Base-by-base conservation (phyloP, 2,113 vertebrate genomes). In the Carlito syrichta region DNA sequence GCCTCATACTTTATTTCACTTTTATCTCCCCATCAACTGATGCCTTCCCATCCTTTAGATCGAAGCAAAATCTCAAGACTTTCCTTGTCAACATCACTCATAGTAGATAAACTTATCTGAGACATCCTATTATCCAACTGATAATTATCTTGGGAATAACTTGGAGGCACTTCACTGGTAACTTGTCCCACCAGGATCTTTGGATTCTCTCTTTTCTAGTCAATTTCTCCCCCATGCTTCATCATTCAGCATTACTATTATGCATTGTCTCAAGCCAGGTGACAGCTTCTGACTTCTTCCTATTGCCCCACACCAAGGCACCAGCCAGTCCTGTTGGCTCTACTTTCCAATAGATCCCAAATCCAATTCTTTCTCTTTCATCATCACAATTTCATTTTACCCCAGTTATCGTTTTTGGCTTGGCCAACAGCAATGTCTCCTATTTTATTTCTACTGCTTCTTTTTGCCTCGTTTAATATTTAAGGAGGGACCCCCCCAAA, bases 261-360 rank as follows among this genome's bases (percentile, higher is more conserved):
- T 25, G 38, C 17, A 91, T 12, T 4, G 2, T 73, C 74, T 86
- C 68, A 74, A 76, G 13, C 7, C 52, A 60, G 60, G 25, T 60
- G 23, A 54, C 76, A 45, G 22, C 8, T 19, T 25, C 38, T 19
- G 8, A 54, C 16, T 71, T 27, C 32, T 56, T 43, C 62, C 68
- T 35, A 0, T 63, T 79, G 10, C 3, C 35, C 13, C 30, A 40
- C 25, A 20, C 1, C 3, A 66, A n/a, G 1, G 50, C 17, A 62
- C 45, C 54, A 43, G 68, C 8, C 25, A 76, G 17, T 45, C 56
- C 19, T 56, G 7, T 71, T 4, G 30, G 10, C 12, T 73, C 62
- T 48, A 32, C 8, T 50, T 79, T n/a, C 16, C 83, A 56, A 50
- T 25, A 76, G 60, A 56, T 38, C 63, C 5, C 27, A 17, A 56